Evolutionary conservation across 2,888 invertebrate genomes (phyloP), one percentile per base, ranked within the genome.

Genomic region (Athalia circularis): DNA sequence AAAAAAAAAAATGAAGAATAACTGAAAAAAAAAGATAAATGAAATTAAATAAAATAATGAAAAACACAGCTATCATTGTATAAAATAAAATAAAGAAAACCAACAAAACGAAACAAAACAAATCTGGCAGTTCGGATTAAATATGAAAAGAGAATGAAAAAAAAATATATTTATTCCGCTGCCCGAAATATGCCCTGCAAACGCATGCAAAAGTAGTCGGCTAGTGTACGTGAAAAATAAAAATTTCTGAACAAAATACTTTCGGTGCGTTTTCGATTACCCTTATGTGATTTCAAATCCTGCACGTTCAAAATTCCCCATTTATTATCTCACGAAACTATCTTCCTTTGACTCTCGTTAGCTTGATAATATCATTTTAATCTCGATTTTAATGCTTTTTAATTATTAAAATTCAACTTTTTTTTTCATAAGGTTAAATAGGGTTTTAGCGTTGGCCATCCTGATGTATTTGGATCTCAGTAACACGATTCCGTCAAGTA

Each of bases 181-280:
- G 29, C 85, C 85, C 83, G 82, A 84, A 86, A 83, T 29, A 29
- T 29, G 83, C 83, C 85, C 80, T 29, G 29, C 29, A 83, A 82
- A 83, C 85, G 87, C 88, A 87, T 89, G 87, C 86, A 85, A 81
- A 84, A 70, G 78, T 90, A 90, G 90, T 88, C 88, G 87, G 87
- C 88, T 90, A 90, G 89, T 90, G 88, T 89, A 90, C 88, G 89
- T 90, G 88, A 88, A 86, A 86, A 90, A 90, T 89, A 90, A 90
- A 29, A 90, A 87, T 90, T 90, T 90, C 89, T 89, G 90, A 90
- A 87, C 86, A 89, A 89, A 88, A 86, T 29, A 29, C 29, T 29
- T 29, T 29, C 29, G 2, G 29, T 29, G 29, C 0, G 29, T 29
- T 29, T 29, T 29, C 29, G 29, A 29, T 62, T 15, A 62, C 5